Percentiles rank a stretch among this genome's conserved stretches.
phyloP scores from a whole-genome alignment of 1,140 invertebrate genomes.

The Drosophila lacertosa region DNA sequence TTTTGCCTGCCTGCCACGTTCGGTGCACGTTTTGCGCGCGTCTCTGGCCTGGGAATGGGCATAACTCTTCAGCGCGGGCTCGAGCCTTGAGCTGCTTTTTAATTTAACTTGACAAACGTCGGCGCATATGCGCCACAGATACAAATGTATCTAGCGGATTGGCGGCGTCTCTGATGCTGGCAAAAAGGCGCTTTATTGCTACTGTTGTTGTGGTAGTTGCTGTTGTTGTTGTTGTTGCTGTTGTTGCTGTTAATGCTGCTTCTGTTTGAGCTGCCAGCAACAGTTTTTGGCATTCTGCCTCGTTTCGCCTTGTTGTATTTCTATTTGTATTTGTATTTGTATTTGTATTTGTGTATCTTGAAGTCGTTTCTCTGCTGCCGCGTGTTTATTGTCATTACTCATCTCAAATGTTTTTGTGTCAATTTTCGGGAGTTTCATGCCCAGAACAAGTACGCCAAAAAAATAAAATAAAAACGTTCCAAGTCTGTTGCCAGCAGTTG shows the following conservation, averaged over 20 bases:
- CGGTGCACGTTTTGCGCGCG: conserved; percentile 54
- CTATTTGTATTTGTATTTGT: conserved; percentile 14
- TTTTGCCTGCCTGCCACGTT: conserved; percentile 44
- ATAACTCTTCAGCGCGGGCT: conserved; percentile 59
- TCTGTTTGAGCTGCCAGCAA: conserved; percentile 44
- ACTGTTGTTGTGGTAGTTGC: conserved; percentile 1
- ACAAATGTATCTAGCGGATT: conserved; percentile 66
- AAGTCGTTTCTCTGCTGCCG: conserved; percentile 10
- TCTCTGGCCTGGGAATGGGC: conserved; percentile 36
- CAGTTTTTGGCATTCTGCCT: conserved; percentile 46
- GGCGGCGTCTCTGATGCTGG: conserved; percentile 33
- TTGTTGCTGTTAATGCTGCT: conserved; percentile 25
- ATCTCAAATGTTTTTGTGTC: conserved; percentile 65
- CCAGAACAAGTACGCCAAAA: conserved; percentile 1
- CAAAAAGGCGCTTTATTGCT: conserved; percentile 25
- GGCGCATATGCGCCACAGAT: conserved; percentile 56
- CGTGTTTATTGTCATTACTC: conserved; percentile 70
- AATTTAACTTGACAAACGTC: conserved; percentile 73
- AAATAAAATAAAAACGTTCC: conserved; percentile 2
- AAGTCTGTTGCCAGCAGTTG: conserved; percentile 30
- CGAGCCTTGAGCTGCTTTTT: conserved; percentile 64
- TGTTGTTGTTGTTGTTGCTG: conserved; percentile 3
- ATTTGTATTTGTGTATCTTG: conserved; percentile 14
- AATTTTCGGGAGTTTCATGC: conserved; percentile 32
- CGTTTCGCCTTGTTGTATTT: conserved; percentile 10